A percentile compares a stretch with the other conserved stretches of the same genome.
Conservation (phyloP, 2,888 invertebrate genomes). For the Cheilosia vulpina region DNA sequence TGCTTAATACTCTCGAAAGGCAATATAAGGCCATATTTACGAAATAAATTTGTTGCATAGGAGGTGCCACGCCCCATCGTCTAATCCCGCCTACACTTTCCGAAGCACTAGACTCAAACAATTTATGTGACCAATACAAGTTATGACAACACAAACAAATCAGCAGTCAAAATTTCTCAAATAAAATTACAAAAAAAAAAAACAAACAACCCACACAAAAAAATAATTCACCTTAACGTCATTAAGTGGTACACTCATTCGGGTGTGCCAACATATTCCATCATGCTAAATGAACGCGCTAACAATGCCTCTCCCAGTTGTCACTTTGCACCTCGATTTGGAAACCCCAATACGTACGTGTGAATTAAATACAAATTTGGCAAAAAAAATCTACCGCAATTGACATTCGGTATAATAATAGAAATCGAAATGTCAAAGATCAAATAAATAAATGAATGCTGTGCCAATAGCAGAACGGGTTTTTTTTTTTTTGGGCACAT, state of each 20-base stretch:
- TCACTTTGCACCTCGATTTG: slow-evolving; percentile 12
- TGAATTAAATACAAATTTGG: not conserved
- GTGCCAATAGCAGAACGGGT: too few relatives aligned
- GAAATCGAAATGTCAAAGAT: too few relatives aligned
- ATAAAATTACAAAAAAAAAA: not conserved
- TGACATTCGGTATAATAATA: too few relatives aligned
- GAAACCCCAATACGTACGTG: not conserved
- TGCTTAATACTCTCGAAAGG: too few relatives aligned
- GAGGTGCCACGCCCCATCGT: too few relatives aligned
- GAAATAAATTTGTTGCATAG: too few relatives aligned
- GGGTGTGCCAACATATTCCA: slow-evolving; percentile 24
- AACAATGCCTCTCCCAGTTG: not conserved
- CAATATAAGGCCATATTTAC: too few relatives aligned
- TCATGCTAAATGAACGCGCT: slow-evolving; percentile 10
- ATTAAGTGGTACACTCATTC: not conserved
- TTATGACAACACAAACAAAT: not conserved
- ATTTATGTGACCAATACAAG: not conserved
- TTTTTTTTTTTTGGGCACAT: too few relatives aligned
- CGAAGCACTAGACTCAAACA: too few relatives aligned
- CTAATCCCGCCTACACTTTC: too few relatives aligned
- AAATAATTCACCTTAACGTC: not conserved
- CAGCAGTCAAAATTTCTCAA: not conserved
- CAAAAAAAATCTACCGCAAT: not conserved
- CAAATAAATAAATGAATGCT: too few relatives aligned
- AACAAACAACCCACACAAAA: not conserved